Percentiles rank a stretch among this genome's conserved stretches.
Evolutionary conservation across 2,113 vertebrate species (phyloP).

Genomic region (Halichoeres trimaculatus): DNA sequence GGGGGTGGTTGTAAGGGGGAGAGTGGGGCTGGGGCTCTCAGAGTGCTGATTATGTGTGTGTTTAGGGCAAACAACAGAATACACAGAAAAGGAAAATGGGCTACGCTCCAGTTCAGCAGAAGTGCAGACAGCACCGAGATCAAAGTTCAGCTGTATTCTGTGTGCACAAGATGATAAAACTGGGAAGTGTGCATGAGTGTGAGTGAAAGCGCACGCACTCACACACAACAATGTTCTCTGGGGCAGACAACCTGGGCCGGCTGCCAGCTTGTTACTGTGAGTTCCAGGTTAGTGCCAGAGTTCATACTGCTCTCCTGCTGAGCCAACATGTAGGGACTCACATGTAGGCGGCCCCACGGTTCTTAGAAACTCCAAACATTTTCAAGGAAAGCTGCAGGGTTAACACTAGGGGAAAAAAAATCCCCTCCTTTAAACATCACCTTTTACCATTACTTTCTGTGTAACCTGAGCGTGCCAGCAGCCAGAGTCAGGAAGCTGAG

Average conservation of each 20-base stretch:
- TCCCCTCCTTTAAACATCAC: slow-evolving; percentile 26
- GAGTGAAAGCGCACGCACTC: background rate
- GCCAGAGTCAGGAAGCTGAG: slow-evolving; percentile 24
- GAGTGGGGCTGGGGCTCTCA: slow-evolving; percentile 26
- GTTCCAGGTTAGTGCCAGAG: slow-evolving; percentile 70
- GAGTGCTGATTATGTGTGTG: slow-evolving; percentile 69
- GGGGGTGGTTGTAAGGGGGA: background rate
- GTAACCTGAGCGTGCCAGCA: slow-evolving; percentile 48
- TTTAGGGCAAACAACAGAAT: slow-evolving; percentile 68
- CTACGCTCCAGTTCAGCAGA: slow-evolving; percentile 69
- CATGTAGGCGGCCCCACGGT: slow-evolving; percentile 51
- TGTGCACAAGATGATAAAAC: slow-evolving; percentile 71
- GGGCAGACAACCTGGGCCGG: slow-evolving; percentile 67
- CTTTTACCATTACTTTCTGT: slow-evolving; percentile 39
- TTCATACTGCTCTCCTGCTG: slow-evolving; percentile 66
- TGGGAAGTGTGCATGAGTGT: slow-evolving; percentile 29
- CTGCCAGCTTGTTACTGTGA: slow-evolving; percentile 74
- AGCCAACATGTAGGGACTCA: slow-evolving; percentile 60
- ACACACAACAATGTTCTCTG: slow-evolving; percentile 40
- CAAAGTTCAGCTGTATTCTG: slow-evolving; percentile 76
- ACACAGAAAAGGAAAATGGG: slow-evolving; percentile 71
- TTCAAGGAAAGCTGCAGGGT: slow-evolving; percentile 57
- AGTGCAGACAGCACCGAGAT: slow-evolving; percentile 68
- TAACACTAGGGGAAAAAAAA: slow-evolving; percentile 32
- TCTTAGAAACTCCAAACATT: slow-evolving; percentile 70